Evolutionary conservation across 2,113 vertebrate species (phyloP).

Genomic region (Naja naja): DNA sequence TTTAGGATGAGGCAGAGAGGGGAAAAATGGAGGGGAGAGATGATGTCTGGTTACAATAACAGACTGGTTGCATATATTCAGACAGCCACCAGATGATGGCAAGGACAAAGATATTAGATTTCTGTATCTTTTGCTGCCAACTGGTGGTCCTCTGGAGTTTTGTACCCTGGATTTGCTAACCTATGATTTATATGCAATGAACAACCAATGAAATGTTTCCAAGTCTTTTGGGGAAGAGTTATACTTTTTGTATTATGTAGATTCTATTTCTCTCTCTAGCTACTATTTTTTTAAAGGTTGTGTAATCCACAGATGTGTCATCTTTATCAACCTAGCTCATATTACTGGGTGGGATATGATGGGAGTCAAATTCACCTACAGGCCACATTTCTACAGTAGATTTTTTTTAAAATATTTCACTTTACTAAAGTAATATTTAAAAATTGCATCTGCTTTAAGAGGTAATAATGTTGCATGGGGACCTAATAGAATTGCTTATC

Average conservation of each 20-base stretch:
- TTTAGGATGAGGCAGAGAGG: background rate
- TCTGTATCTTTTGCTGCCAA: background rate
- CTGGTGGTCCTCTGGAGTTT: background rate
- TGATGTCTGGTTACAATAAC: background rate
- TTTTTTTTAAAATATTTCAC: background rate
- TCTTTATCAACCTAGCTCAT: background rate
- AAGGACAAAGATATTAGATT: background rate
- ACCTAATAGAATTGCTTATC: background rate
- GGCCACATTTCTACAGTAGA: background rate
- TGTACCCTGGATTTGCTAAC: background rate
- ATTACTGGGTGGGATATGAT: background rate
- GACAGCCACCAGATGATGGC: background rate
- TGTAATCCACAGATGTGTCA: background rate
- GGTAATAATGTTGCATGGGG: background rate
- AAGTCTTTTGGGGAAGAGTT: background rate
- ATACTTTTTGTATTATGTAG: background rate
- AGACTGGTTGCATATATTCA: background rate
- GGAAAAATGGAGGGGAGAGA: rapidly evolving
- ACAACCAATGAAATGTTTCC: background rate
- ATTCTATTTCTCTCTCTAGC: background rate
- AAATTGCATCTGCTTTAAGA: background rate
- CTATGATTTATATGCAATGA: background rate
- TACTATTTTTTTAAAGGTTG: background rate
- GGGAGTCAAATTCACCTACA: background rate
- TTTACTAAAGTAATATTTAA: background rate